Evolutionary conservation across 64 coral and sea anemone genomes (phyloP), one percentile per base, ranked within the genome.

Genomic region (Montipora efflorescens): DNA sequence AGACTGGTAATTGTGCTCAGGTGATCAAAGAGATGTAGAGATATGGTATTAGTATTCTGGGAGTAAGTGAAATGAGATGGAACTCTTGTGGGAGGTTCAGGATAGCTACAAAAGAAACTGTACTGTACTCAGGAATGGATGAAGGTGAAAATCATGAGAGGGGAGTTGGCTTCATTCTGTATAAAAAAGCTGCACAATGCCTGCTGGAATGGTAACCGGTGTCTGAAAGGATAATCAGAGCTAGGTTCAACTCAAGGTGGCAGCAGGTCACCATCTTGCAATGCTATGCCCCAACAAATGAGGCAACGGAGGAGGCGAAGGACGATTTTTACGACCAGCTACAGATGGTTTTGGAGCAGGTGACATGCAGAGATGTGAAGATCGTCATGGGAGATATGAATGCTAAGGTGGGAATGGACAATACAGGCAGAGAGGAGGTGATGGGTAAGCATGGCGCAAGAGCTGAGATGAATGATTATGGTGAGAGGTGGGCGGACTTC

Each of bases 51-150:
- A 74, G 61, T 8, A 88, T 93, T 15, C 92, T 88, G 21, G 83
- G 76, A 69, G 55, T 94, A 61, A 94, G 92, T 73, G 83, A 89
- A 89, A 77, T 77, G 64, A 94, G 76, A 72, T 94, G 84, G 84
- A 94, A 52, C 77, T 53, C 48, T 5, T 57, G 77, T 79, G 83
- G 91, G 75, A 77, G 36, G 19, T 67, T 87, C n/a, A 69, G 11
- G 77, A 68, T 47, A 28, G 50, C 83, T 19, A 43, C 28, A 22
- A 82, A 82, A 20, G 82, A 77, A 62, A 89, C 78, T 74, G 79
- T 94, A 8, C 64, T 89, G 46, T 94, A 82, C 92, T 94, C 86
- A 7, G 92, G 92, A 64, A 46, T 67, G 51, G 92, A 88, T 46
- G 84, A 67, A 47, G 57, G 48, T 84, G 43, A 78, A 25, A 36